Conservation (phyloP, 2,888 invertebrate genomes). For the Leptopterna dolabrata region DNA sequence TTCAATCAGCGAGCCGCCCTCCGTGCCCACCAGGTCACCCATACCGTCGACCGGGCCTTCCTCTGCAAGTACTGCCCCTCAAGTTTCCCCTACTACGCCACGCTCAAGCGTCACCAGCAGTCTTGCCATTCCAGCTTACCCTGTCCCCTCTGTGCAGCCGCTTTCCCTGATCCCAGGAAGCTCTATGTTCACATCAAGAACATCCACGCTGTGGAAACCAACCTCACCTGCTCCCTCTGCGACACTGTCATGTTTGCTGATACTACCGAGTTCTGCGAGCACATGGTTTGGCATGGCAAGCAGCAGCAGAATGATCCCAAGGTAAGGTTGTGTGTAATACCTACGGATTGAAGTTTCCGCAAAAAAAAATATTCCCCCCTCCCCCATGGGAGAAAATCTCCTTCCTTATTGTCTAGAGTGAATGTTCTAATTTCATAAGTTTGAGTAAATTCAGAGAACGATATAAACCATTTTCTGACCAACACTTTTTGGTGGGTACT, state of each 20-base stretch:
- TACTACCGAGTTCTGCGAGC: conserved; percentile 58
- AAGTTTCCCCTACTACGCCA: conserved; percentile 61
- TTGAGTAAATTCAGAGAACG: background rate
- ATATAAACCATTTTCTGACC: too few species aligned
- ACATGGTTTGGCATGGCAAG: conserved; percentile 61
- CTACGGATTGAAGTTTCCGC: background rate
- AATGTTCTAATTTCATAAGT: too few species aligned
- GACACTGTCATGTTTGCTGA: conserved; percentile 59
- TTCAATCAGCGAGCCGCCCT: conserved; percentile 64
- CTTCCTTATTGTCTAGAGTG: too few species aligned
- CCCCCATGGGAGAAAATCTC: too few species aligned
- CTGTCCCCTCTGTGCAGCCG: conserved; percentile 58
- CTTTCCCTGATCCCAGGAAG: conserved; percentile 53
- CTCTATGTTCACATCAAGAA: conserved; percentile 58
- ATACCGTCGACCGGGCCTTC: conserved; percentile 59
- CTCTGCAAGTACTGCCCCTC: conserved; percentile 60
- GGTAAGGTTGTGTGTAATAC: background rate
- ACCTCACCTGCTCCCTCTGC: conserved; percentile 58
- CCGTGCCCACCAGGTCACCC: conserved; percentile 61
- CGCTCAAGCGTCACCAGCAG: conserved; percentile 60
- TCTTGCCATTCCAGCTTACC: conserved; percentile 58
- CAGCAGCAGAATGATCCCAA: conserved; percentile 57
- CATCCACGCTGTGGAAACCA: conserved; percentile 48
- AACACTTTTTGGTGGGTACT: too few species aligned
- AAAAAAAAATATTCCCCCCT: background rate